These are phyloP conservation scores for Melanerpes aurifrons DNA, from an alignment of 2,113 vertebrate species.

Conservation along the genomic window DNA sequence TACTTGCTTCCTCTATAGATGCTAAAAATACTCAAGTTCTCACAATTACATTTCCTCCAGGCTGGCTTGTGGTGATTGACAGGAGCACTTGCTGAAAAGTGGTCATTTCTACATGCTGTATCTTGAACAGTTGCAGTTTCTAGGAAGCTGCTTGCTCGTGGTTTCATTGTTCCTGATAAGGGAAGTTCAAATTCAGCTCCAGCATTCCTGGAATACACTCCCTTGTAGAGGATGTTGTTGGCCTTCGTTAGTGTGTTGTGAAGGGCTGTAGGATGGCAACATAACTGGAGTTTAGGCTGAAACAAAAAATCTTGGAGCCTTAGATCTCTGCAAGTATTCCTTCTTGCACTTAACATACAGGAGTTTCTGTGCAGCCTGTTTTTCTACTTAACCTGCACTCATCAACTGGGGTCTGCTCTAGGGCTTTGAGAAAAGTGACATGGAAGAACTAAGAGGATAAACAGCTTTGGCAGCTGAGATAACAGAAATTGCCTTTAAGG, in stretches of 20 bases:
- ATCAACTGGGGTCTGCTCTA: background rate
- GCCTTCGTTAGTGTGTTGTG: background rate
- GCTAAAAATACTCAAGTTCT: conserved; percentile 14
- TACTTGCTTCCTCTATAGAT: conserved; percentile 23
- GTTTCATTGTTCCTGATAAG: conserved; percentile 5
- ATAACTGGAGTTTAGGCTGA: background rate
- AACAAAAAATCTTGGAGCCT: background rate
- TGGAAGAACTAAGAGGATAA: background rate
- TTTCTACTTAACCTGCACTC: background rate
- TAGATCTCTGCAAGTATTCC: background rate
- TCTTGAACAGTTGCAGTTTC: background rate
- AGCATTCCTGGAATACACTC: background rate
- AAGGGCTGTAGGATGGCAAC: background rate
- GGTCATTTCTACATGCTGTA: background rate
- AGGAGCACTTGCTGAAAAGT: conserved; percentile 47
- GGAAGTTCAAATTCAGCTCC: background rate
- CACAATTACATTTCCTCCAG: conserved; percentile 1
- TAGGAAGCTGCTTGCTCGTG: background rate
- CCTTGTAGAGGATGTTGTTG: background rate
- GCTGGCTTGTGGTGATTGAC: conserved; percentile 24
- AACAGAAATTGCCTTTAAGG: conserved; percentile 16
- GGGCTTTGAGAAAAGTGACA: background rate
- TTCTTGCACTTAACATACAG: background rate
- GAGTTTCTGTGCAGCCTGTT: background rate
- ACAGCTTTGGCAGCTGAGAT: background rate